These are phyloP conservation scores for Latrodectus hesperus DNA, from an alignment of 2,888 invertebrate species.

Conservation along the genomic window DNA sequence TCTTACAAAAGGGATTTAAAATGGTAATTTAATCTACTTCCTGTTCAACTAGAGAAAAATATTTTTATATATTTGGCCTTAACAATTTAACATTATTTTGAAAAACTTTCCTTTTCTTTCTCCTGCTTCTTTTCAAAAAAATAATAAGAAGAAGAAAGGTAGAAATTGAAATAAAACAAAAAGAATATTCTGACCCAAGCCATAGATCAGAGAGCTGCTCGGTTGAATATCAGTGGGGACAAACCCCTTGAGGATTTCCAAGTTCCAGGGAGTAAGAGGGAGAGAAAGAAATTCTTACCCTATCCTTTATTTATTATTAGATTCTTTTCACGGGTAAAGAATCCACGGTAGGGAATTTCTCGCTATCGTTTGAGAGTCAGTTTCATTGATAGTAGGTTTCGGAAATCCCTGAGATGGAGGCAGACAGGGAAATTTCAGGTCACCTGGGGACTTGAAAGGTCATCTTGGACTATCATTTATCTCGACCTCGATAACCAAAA, in stretches of 20 bases:
- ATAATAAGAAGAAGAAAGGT: too few species aligned
- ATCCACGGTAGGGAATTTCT: neutral
- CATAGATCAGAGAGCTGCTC: slow-evolving; percentile 36
- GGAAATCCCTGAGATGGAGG: slow-evolving; percentile 9
- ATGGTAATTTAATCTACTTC: too few species aligned
- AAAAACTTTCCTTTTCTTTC: too few species aligned
- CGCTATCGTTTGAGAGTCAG: slow-evolving; percentile 32
- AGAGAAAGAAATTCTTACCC: slow-evolving; percentile 29
- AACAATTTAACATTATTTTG: too few species aligned
- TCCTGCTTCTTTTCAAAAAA: too few species aligned
- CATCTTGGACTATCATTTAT: slow-evolving; percentile 46
- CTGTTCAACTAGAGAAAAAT: too few species aligned
- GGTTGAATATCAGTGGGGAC: slow-evolving; percentile 7
- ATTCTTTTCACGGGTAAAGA: slow-evolving; percentile 20
- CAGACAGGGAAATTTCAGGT: slow-evolving; percentile 43
- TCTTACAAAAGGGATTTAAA: too few species aligned
- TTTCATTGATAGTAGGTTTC: slow-evolving; percentile 47
- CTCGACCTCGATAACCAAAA: slow-evolving; percentile 36
- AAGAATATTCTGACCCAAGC: slow-evolving; percentile 16
- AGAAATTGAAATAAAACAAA: neutral
- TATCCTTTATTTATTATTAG: slow-evolving; percentile 55
- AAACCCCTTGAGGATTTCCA: slow-evolving; percentile 18
- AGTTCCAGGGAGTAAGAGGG: neutral
- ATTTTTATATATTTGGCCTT: too few species aligned
- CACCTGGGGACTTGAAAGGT: slow-evolving; percentile 43